Percentiles rank a stretch among this genome's conserved stretches.
Conservation (phyloP, 2,113 vertebrate genomes). For the Rhipidura dahli region DNA sequence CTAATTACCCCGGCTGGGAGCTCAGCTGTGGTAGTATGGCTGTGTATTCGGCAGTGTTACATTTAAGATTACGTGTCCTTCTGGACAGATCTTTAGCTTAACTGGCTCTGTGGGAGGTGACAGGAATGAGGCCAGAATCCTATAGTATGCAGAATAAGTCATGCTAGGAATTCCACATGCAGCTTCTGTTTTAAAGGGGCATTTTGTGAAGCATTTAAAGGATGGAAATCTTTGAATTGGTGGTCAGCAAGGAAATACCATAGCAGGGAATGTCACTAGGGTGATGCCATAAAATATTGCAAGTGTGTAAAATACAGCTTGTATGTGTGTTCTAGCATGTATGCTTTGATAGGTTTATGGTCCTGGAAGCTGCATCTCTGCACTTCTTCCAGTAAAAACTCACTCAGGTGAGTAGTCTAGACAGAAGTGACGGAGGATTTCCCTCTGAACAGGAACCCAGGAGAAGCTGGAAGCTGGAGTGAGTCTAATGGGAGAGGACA, state of each 20-base stretch:
- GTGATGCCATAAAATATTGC: background rate
- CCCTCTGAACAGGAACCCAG: background rate
- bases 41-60: background rate
- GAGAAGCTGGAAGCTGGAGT: background rate
- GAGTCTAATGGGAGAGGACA: background rate
- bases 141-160: background rate
- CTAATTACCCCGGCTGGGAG: background rate
- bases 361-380: background rate
- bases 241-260: background rate
- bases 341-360: background rate
- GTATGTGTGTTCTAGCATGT: background rate
- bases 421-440: conserved; percentile 28
- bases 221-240: background rate
- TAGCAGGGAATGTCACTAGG: background rate
- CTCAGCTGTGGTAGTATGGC: background rate
- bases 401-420: conserved; percentile 43
- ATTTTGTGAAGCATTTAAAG: background rate
- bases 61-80: background rate
- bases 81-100: conserved; percentile 10
- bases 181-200: background rate
- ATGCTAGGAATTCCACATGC: background rate
- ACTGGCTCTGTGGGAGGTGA: background rate
- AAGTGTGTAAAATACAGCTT: background rate
- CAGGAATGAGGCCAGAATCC: background rate
- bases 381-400: background rate